These are phyloP conservation scores for Tetheella fluctuosa DNA, from an alignment of 2,888 invertebrate species.

Conservation along the genomic window DNA sequence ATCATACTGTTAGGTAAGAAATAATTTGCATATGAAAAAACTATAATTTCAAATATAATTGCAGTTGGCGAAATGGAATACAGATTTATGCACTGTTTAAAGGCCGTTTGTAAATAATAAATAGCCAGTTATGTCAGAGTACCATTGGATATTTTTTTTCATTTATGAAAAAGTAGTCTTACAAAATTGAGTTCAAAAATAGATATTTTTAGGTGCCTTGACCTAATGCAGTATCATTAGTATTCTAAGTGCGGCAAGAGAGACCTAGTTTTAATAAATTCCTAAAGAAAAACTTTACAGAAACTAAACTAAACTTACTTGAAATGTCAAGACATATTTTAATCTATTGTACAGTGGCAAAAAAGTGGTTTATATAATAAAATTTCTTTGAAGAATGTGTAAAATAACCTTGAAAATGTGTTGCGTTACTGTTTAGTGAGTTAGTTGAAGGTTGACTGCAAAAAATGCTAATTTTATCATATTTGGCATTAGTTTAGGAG, in stretches of 20 bases:
- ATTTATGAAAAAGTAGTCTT: neutral
- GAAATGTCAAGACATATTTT: neutral
- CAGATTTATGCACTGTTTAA: conserved; percentile 25
- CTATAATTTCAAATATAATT: conserved; percentile 30
- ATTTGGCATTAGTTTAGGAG: neutral
- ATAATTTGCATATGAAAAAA: conserved; percentile 15
- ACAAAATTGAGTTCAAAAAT: conserved; percentile 44
- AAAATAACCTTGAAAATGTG: conserved; percentile 12
- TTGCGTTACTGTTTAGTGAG: neutral
- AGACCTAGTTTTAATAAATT: conserved; percentile 45
- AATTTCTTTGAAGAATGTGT: neutral
- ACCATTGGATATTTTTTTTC: neutral
- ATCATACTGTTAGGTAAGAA: conserved; percentile 59
- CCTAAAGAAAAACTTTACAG: neutral
- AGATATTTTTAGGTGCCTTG: conserved; percentile 61
- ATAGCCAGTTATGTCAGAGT: neutral
- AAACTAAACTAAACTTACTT: neutral
- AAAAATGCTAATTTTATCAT: conserved; percentile 6
- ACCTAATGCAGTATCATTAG: conserved; percentile 61
- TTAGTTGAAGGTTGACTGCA: conserved; percentile 1
- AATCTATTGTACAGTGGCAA: neutral
- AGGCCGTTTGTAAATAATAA: conserved; percentile 15
- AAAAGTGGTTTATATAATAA: conserved; percentile 14
- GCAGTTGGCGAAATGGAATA: conserved; percentile 49
- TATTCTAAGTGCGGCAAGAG: conserved; percentile 54